phyloP scores from a whole-genome alignment of 1,140 invertebrate species.

The Tribolium castaneum region DNA sequence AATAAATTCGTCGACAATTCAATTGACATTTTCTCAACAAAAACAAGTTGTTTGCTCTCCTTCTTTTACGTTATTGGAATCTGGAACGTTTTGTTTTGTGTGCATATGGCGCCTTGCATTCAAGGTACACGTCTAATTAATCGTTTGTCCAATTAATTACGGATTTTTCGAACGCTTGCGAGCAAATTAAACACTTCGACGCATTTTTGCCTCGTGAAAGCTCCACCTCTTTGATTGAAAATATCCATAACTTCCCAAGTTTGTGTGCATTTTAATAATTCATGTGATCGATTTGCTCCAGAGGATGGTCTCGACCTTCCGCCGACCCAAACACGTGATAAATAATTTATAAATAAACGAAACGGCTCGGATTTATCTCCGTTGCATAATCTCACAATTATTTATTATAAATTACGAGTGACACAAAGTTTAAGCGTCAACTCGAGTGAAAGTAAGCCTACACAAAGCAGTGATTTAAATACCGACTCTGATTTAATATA shows the following conservation, averaged over 20 bases:
- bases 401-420: conserved; percentile 18
- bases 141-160: neutral
- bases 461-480: conserved; percentile 17
- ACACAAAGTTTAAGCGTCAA: conserved; percentile 13
- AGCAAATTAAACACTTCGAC: neutral
- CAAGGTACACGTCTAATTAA: conserved; percentile 5
- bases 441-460: conserved; percentile 14
- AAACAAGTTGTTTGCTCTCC: neutral
- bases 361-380: neutral
- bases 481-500: neutral
- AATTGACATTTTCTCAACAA: conserved; percentile 23
- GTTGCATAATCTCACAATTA: conserved; percentile 8
- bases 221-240: neutral
- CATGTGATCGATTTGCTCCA: neutral
- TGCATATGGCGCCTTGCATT: neutral
- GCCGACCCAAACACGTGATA: neutral
- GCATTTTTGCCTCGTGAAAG: neutral
- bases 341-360: conserved; percentile 32
- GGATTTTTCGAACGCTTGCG: neutral
- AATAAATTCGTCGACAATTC: conserved; percentile 16
- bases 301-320: neutral
- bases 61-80: conserved; percentile 1
- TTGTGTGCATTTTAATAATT: neutral
- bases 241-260: neutral
- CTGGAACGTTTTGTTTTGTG: neutral